phyloP scores from a whole-genome alignment of 2,113 vertebrate species.

The Xerus inauris region DNA sequence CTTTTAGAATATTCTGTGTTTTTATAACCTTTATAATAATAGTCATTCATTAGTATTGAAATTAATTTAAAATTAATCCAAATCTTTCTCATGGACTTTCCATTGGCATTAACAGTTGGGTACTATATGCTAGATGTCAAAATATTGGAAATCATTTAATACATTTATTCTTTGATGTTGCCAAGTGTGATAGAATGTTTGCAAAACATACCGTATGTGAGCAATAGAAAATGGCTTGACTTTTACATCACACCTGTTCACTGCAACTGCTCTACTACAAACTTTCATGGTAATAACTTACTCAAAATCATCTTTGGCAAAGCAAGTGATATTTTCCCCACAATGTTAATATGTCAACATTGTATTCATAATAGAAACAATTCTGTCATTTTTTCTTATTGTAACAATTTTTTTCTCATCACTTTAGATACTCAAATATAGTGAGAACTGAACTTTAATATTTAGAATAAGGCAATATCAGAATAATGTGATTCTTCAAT shows the following conservation, averaged over 20 bases:
- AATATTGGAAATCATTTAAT: slow-evolving; percentile 69
- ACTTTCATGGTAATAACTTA: slow-evolving; percentile 7
- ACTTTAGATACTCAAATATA: background rate
- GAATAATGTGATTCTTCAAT: slow-evolving; percentile 12
- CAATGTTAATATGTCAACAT: background rate
- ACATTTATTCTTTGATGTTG: slow-evolving; percentile 50
- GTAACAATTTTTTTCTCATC: background rate
- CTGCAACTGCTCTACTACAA: slow-evolving; percentile 53
- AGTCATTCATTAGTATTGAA: slow-evolving; percentile 13
- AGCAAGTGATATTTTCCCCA: background rate
- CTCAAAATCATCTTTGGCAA: slow-evolving; percentile 12
- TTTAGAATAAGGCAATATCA: slow-evolving; percentile 47
- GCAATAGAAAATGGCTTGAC: slow-evolving; percentile 51
- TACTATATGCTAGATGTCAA: slow-evolving; percentile 73
- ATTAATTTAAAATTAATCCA: slow-evolving; percentile 56
- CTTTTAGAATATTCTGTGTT: background rate
- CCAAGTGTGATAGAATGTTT: slow-evolving; percentile 70
- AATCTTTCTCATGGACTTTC: slow-evolving; percentile 41
- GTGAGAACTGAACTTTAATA: background rate
- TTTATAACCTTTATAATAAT: background rate
- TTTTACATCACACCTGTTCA: slow-evolving; percentile 58
- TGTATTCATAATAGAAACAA: background rate
- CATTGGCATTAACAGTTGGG: slow-evolving; percentile 69
- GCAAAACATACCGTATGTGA: slow-evolving; percentile 55
- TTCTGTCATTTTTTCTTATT: background rate